These are phyloP conservation scores for Centroberyx gerrardi DNA, from an alignment of 2,797 vertebrate species.

Conservation along the genomic window DNA sequence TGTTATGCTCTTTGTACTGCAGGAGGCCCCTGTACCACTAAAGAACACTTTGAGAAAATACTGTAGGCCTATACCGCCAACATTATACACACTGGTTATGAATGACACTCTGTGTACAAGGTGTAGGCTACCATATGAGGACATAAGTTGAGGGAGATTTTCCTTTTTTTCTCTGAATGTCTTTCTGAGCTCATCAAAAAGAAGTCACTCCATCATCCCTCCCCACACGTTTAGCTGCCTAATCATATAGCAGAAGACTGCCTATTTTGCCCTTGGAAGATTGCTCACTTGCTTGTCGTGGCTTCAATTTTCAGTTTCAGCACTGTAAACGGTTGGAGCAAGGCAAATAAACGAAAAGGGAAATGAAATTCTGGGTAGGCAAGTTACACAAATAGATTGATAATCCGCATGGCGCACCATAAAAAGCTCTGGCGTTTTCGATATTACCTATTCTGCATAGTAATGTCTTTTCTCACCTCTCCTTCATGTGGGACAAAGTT, in stretches of 20 bases:
- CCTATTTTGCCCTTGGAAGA: conserved; percentile 80
- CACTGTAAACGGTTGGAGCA: conserved; percentile 77
- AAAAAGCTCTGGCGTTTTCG: conserved; percentile 80
- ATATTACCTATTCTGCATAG: conserved; percentile 86
- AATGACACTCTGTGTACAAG: conserved; percentile 25
- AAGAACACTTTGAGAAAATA: conserved; percentile 17
- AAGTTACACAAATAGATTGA: conserved; percentile 86
- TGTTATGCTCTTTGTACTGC: conserved; percentile 24
- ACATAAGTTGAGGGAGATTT: not conserved
- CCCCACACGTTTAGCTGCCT: conserved; percentile 63
- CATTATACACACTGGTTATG: too few species aligned
- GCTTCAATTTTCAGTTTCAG: conserved; percentile 80
- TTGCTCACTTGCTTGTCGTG: conserved; percentile 70
- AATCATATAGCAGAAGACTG: conserved; percentile 68
- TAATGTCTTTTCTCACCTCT: conserved; percentile 87
- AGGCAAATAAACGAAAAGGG: conserved; percentile 84
- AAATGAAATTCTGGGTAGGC: conserved; percentile 84
- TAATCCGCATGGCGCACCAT: conserved; percentile 80
- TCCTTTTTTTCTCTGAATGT: conserved; percentile 44
- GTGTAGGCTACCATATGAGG: conserved; percentile 38
- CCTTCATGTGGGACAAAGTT: conserved; percentile 85
- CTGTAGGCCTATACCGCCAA: too few species aligned
- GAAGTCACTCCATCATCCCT: conserved; percentile 45
- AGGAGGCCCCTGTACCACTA: conserved; percentile 18
- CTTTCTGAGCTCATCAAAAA: conserved; percentile 61